These are phyloP conservation scores for Whitmania pigra DNA, from an alignment of 1,140 invertebrate species.

Conservation along the genomic window DNA sequence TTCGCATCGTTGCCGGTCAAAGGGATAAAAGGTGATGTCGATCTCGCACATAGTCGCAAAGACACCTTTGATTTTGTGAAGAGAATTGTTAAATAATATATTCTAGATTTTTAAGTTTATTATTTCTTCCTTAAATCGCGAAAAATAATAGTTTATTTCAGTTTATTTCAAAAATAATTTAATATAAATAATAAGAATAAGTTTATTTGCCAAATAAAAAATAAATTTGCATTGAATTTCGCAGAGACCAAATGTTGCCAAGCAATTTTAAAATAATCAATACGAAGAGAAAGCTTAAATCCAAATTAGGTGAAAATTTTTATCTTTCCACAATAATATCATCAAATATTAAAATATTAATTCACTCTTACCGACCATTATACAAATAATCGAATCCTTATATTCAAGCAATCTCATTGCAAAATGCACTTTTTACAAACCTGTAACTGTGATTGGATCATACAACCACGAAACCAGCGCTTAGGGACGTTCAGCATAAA, in stretches of 20 bases:
- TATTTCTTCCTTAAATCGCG: neutral
- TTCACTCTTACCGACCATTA: no score
- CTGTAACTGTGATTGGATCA: neutral
- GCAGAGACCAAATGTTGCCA: no score
- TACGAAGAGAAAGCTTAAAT: neutral
- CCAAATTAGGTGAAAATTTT: neutral
- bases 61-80: conserved; percentile 19
- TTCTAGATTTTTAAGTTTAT: neutral
- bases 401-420: neutral
- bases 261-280: no score
- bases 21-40: conserved; percentile 26
- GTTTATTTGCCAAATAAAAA: neutral
- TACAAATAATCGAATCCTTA: no score
- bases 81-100: no score
- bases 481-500: neutral
- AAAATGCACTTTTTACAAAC: neutral
- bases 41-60: conserved; percentile 26
- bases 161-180: no score
- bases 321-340: no score
- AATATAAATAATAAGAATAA: no score
- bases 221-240: no score
- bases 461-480: neutral
- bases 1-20: conserved; percentile 23
- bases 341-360: no score
- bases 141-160: no score